Percentiles rank a stretch among this genome's conserved stretches.
Evolutionary conservation across 1,140 invertebrate species (phyloP).

Genomic region (Phymastichus coffea): DNA sequence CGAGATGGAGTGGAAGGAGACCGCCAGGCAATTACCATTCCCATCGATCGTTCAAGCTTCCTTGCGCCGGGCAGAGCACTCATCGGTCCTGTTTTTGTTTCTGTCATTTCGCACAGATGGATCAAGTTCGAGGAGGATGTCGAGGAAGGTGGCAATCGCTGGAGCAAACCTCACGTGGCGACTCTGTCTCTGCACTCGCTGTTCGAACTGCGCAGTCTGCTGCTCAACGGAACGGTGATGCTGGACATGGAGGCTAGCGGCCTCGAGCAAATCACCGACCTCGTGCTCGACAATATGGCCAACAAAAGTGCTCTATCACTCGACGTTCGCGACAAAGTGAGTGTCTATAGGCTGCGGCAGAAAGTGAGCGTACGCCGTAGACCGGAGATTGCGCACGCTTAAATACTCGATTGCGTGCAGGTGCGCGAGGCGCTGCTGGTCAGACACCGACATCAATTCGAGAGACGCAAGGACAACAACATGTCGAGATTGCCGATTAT

Average conservation of each 20-base stretch:
- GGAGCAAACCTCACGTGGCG: slow-evolving; percentile 94
- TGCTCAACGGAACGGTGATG: slow-evolving; percentile 88
- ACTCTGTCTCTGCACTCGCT: slow-evolving; percentile 88
- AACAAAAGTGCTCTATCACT: slow-evolving; percentile 73
- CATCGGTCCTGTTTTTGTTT: no score
- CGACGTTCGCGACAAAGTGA: slow-evolving; percentile 76
- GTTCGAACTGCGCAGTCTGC: slow-evolving; percentile 82
- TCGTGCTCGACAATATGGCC: slow-evolving; percentile 90
- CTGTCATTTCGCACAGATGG: slow-evolving; percentile 69
- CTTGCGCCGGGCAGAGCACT: no score
- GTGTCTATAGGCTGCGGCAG: background rate
- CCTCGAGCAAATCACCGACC: slow-evolving; percentile 85
- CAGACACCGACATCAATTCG: slow-evolving; percentile 93
- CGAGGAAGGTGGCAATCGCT: slow-evolving; percentile 89
- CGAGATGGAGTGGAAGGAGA: slow-evolving; percentile 94
- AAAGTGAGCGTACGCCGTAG: no score
- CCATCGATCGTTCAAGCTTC: background rate
- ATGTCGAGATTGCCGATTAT: slow-evolving; percentile 91
- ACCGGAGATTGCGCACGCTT: no score
- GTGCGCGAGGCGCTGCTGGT: slow-evolving; percentile 85
- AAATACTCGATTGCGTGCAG: slow-evolving; percentile 37
- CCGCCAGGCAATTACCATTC: slow-evolving; percentile 67
- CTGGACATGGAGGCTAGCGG: slow-evolving; percentile 85
- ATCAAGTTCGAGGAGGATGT: slow-evolving; percentile 96
- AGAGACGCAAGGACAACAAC: slow-evolving; percentile 75